These are phyloP conservation scores for Nettapus auritus DNA, from an alignment of 2,113 vertebrate genomes.

Conservation along the genomic window DNA sequence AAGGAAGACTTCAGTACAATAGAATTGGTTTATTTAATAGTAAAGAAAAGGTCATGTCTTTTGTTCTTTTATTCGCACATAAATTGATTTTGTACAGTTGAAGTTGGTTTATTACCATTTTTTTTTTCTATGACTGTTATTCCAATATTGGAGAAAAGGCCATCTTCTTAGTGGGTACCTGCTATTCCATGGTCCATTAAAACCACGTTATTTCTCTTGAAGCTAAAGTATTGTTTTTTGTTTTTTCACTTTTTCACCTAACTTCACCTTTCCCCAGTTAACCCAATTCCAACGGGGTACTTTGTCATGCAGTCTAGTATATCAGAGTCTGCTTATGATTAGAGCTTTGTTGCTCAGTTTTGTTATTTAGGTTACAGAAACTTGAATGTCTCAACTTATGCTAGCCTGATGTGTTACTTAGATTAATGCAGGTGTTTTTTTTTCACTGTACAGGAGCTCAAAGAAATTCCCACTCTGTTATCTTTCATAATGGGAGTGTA, in stretches of 20 bases:
- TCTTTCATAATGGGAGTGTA: background rate
- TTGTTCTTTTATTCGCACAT: conserved; percentile 40
- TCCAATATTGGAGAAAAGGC: conserved; percentile 44
- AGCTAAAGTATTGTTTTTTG: background rate
- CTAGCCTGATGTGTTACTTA: background rate
- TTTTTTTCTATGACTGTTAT: conserved; percentile 24
- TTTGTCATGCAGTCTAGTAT: background rate
- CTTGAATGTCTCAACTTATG: background rate
- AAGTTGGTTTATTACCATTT: conserved; percentile 42
- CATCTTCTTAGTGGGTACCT: background rate
- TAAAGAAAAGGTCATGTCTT: conserved; percentile 55
- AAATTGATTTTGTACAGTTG: conserved; percentile 41
- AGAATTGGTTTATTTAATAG: conserved; percentile 47
- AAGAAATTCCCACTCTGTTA: background rate
- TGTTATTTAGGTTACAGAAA: background rate
- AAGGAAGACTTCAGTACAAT: conserved; percentile 23
- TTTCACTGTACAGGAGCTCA: background rate
- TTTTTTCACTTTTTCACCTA: rapidly evolving
- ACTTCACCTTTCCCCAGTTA: background rate
- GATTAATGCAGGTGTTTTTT: rapidly evolving
- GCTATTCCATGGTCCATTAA: conserved; percentile 1
- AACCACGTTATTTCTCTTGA: conserved; percentile 4
- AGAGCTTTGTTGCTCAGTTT: background rate
- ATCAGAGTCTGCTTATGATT: background rate
- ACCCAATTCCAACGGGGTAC: background rate